These are phyloP conservation scores for Riptortus pedestris DNA, from an alignment of 1,140 invertebrate species.

Conservation along the genomic window DNA sequence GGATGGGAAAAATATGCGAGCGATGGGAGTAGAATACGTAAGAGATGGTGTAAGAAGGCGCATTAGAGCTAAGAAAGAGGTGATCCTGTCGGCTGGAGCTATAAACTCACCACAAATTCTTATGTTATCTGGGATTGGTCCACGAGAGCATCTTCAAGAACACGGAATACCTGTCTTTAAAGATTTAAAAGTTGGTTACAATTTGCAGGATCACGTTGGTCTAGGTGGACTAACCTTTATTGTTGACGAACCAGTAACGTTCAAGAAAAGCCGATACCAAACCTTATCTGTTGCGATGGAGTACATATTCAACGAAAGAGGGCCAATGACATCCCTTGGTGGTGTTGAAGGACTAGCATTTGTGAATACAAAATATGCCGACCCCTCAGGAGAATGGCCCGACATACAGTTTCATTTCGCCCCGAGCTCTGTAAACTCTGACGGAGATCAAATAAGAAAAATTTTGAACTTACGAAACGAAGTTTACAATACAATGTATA, in stretches of 20 bases:
- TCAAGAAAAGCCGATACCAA: slow-evolving; percentile 66
- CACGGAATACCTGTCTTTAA: slow-evolving; percentile 62
- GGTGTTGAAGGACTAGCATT: slow-evolving; percentile 75
- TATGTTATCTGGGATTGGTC: slow-evolving; percentile 81
- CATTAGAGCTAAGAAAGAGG: slow-evolving; percentile 59
- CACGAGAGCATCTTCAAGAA: slow-evolving; percentile 60
- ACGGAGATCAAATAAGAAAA: slow-evolving; percentile 62
- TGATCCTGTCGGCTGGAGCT: slow-evolving; percentile 70
- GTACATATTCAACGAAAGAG: slow-evolving; percentile 66
- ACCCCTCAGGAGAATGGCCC: slow-evolving; percentile 59
- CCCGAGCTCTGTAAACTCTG: slow-evolving; percentile 68
- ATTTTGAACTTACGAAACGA: slow-evolving; percentile 65
- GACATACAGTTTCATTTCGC: slow-evolving; percentile 81
- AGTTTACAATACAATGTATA: slow-evolving; percentile 75
- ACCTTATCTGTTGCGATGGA: slow-evolving; percentile 65
- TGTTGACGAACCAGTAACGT: slow-evolving; percentile 65
- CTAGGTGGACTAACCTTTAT: slow-evolving; percentile 71
- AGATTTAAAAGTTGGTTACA: slow-evolving; percentile 67
- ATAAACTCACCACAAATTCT: slow-evolving; percentile 73
- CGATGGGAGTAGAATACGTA: slow-evolving; percentile 64
- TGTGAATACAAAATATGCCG: slow-evolving; percentile 71
- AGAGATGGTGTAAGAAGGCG: slow-evolving; percentile 50
- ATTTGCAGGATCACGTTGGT: slow-evolving; percentile 76
- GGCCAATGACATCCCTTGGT: slow-evolving; percentile 62
- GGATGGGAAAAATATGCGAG: slow-evolving; percentile 45